Base-by-base conservation (phyloP, 2,113 vertebrate species). In the Eubucco bourcierii region DNA sequence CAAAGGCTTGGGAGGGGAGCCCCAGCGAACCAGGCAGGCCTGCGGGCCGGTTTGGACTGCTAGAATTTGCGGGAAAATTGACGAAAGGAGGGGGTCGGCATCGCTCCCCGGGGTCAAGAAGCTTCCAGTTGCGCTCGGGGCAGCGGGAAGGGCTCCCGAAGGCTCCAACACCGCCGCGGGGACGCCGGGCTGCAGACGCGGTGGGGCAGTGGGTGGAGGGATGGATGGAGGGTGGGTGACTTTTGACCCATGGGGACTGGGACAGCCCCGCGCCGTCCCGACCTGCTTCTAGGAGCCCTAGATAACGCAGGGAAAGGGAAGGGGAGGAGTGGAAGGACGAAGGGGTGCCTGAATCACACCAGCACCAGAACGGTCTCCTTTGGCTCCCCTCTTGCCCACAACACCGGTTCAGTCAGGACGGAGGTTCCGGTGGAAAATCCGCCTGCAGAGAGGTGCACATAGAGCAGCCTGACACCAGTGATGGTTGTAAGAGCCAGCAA, bases 251-350 rank as follows among this genome's bases (percentile, higher is more conserved):
- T 16, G 15, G 53, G 27, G 27, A 55, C 27, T 16, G 33, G 97
- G 97, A 97, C 97, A 98, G 97, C 88, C 96, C 97, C 68, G 34
- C 56, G 72, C 97, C 97, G 98, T 98, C 98, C 98, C 98, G 94
- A 95, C 95, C 94, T 95, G 98, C 98, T 99, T 98, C 98, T 98
- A 97, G 98, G 98, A 98, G 96, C 89, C 93, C 63, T 33, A 67
- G 94, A 95, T 95, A 97, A 96, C 71, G 1, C 4, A 3, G 15
- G 95, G 97, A 37, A 83, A 24, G 53, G 10, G 29, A 37, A 76
- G 9, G 3, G 7, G 13, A 15, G 14, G 61, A 78, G 37, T 10
- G 91, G 96, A 97, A 97, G 97, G 94, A 97, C 94, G 96, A 95
- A 93, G 96, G 90, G 92, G 94, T 97, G 96, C 97, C 97, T 98